Evolutionary conservation across 2,888 invertebrate genomes (phyloP).

Genomic region (Lochmaea capreae): DNA sequence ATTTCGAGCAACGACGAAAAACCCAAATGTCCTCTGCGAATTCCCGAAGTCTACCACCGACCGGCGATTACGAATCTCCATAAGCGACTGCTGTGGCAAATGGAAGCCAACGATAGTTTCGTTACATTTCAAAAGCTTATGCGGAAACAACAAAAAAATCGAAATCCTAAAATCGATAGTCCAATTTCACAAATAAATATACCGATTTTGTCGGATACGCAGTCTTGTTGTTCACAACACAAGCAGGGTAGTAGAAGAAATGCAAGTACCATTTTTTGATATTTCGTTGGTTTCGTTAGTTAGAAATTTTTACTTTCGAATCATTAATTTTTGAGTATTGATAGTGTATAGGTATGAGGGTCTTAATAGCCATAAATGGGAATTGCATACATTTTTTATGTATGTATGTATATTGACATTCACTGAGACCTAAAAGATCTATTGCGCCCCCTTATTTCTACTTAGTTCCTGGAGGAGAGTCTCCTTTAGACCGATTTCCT

Average conservation of each 20-base stretch:
- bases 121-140: constrained; percentile 55
- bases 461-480: too few relatives aligned
- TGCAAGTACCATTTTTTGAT: neutral
- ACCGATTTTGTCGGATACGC: neutral
- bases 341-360: too few relatives aligned
- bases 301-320: too few relatives aligned
- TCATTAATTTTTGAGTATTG: too few relatives aligned
- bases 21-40: constrained; percentile 11
- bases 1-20: neutral
- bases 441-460: too few relatives aligned
- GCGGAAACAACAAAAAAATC: constrained; percentile 38
- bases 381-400: too few relatives aligned
- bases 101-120: constrained; percentile 56
- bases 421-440: too few relatives aligned
- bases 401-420: too few relatives aligned
- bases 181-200: constrained; percentile 7
- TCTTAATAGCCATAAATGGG: too few relatives aligned
- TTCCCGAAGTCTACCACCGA: constrained; percentile 51
- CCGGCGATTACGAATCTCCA: constrained; percentile 54
- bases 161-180: neutral
- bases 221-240: neutral
- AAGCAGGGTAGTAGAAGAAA: neutral
- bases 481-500: too few relatives aligned
- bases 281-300: neutral
- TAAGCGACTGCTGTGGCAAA: constrained; percentile 50